Conservation (phyloP, 1,140 invertebrate genomes). For the Solenopsis fugax region DNA sequence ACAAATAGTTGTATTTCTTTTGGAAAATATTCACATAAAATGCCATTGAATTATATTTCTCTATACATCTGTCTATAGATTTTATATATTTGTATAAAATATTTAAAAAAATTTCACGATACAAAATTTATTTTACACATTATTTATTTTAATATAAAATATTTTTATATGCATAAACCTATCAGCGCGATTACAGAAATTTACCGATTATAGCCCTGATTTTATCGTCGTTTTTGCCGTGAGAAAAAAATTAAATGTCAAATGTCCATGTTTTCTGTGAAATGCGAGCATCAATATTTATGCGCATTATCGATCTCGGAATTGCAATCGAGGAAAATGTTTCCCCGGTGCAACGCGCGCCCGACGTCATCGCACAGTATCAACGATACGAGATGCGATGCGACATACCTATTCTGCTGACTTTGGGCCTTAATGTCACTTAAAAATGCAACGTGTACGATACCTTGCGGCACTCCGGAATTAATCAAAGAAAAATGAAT, state of each 20-base stretch:
- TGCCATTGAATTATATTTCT: not conserved
- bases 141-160: not conserved
- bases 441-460: slow-evolving; percentile 3
- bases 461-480: not conserved
- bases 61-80: not conserved
- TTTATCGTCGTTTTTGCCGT: not conserved
- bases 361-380: slow-evolving; percentile 28
- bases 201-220: not conserved
- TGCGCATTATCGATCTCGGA: slow-evolving; percentile 35
- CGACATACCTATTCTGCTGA: not conserved
- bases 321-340: slow-evolving; percentile 24
- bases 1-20: not conserved
- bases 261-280: slow-evolving; percentile 1
- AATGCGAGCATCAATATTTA: slow-evolving; percentile 43
- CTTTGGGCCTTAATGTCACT: not conserved
- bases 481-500: slow-evolving; percentile 41
- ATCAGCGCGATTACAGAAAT: not conserved
- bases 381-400: slow-evolving; percentile 21
- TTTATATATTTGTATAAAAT: not conserved
- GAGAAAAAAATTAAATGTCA: slow-evolving; percentile 41
- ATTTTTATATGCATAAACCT: not conserved
- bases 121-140: not conserved
- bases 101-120: not conserved
- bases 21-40: not conserved
- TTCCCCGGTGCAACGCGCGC: slow-evolving; percentile 3